Percentiles rank a stretch among this genome's conserved stretches.
Conservation (phyloP, 1,140 invertebrate genomes). For the Rhizoglyphus robini region DNA sequence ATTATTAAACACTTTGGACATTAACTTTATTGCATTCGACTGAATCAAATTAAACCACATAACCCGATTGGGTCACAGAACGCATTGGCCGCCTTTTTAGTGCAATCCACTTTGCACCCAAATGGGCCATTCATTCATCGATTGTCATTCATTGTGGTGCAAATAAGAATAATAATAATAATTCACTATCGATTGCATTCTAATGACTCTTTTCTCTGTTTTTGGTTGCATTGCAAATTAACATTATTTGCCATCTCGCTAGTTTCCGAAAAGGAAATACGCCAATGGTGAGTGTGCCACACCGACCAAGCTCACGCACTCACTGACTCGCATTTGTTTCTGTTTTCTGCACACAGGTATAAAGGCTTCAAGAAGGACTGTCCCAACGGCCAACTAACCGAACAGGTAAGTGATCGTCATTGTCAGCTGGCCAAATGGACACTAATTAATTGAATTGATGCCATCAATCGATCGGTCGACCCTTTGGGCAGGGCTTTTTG, state of each 20-base stretch:
- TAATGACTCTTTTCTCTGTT: constrained; percentile 3
- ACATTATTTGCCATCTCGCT: constrained; percentile 16
- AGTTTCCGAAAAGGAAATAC: constrained; percentile 26
- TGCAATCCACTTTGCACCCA: neutral
- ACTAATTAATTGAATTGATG: neutral
- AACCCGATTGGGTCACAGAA: no score
- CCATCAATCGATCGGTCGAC: neutral
- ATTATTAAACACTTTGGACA: no score
- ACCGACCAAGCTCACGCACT: neutral
- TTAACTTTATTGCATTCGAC: no score
- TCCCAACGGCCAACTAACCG: constrained; percentile 80
- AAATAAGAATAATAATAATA: neutral
- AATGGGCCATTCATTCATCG: neutral
- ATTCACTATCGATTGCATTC: constrained; percentile 1
- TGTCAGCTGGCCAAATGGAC: neutral
- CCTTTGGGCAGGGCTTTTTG: constrained; percentile 67
- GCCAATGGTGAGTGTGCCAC: constrained; percentile 23
- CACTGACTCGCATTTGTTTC: neutral
- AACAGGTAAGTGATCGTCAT: constrained; percentile 49
- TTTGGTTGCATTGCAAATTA: constrained; percentile 5
- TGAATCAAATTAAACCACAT: no score
- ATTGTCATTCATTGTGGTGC: neutral
- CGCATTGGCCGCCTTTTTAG: no score
- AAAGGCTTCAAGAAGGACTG: constrained; percentile 88
- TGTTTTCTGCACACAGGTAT: constrained; percentile 49